Percentiles rank a stretch among this genome's conserved stretches.
phyloP scores from a whole-genome alignment of 53 echinoderm and acorn worm genomes.

The Antedon mediterranea region DNA sequence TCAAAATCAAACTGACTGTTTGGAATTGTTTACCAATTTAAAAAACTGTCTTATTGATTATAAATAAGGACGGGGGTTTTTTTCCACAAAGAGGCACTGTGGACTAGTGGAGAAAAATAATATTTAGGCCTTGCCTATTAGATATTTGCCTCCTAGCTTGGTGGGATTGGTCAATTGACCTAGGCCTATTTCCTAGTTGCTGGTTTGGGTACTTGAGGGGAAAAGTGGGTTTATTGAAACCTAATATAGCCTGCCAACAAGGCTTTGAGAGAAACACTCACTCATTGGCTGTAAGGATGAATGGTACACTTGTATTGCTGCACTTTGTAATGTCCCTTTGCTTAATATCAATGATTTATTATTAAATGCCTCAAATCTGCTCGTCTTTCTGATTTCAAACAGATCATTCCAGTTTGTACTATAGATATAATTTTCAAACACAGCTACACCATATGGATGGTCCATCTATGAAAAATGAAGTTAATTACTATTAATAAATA shows the following conservation, averaged over 20 bases:
- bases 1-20: not conserved
- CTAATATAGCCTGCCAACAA: too few species aligned
- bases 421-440: constrained; percentile 64
- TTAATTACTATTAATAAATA: not conserved
- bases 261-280: not conserved
- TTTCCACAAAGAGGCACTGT: too few species aligned
- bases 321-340: not conserved
- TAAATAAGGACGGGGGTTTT: too few species aligned
- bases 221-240: too few species aligned
- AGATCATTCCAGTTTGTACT: constrained; percentile 57
- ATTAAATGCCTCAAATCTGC: constrained; percentile 25
- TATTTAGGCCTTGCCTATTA: too few species aligned
- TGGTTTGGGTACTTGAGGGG: too few species aligned
- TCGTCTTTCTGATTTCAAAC: constrained; percentile 37
- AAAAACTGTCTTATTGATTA: too few species aligned
- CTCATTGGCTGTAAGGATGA: constrained; percentile 1
- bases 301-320: constrained; percentile 24
- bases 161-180: too few species aligned
- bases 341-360: not conserved
- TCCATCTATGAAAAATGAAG: constrained; percentile 23
- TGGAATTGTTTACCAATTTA: too few species aligned
- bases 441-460: constrained; percentile 46
- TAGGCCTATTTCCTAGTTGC: too few species aligned
- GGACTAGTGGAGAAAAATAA: too few species aligned
- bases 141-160: too few species aligned